These are phyloP conservation scores for Calephelis nemesis DNA, from an alignment of 1,140 invertebrate genomes.

Conservation along the genomic window DNA sequence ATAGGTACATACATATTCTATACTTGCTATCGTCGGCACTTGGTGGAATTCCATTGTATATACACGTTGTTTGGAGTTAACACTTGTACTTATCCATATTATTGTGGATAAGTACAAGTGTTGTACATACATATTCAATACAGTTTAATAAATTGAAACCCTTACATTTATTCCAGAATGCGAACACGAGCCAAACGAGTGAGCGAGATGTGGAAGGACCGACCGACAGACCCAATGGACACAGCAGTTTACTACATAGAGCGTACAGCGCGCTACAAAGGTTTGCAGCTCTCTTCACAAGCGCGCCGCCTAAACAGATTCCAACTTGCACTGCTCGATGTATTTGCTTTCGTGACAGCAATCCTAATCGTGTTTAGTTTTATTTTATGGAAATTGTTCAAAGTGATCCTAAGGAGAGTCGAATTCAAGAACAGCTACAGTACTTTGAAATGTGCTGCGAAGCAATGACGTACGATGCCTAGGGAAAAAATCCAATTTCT, in stretches of 20 bases:
- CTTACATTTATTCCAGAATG: conserved; percentile 32
- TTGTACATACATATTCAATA: too few relatives aligned
- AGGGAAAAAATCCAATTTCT: too few relatives aligned
- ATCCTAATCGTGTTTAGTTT: background rate
- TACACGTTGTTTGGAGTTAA: too few relatives aligned
- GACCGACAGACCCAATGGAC: conserved; percentile 68
- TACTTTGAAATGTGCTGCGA: conserved; percentile 4
- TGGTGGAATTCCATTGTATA: too few relatives aligned
- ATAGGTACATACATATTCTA: too few relatives aligned
- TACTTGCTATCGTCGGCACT: too few relatives aligned
- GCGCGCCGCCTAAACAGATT: conserved; percentile 26
- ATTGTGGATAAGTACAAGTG: too few relatives aligned
- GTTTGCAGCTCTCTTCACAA: conserved; percentile 67
- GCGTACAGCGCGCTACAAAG: conserved; percentile 77
- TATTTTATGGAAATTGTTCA: conserved; percentile 5
- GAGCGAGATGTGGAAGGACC: conserved; percentile 70
- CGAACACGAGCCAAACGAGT: conserved; percentile 49
- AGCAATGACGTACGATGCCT: background rate
- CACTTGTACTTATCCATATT: too few relatives aligned
- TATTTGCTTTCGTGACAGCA: conserved; percentile 17
- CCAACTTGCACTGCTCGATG: conserved; percentile 32
- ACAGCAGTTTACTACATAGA: conserved; percentile 81
- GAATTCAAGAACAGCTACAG: background rate
- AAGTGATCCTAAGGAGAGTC: background rate
- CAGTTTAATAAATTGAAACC: too few relatives aligned